phyloP scores from a whole-genome alignment of 2,113 vertebrate species.

The Scophthalmus maximus region DNA sequence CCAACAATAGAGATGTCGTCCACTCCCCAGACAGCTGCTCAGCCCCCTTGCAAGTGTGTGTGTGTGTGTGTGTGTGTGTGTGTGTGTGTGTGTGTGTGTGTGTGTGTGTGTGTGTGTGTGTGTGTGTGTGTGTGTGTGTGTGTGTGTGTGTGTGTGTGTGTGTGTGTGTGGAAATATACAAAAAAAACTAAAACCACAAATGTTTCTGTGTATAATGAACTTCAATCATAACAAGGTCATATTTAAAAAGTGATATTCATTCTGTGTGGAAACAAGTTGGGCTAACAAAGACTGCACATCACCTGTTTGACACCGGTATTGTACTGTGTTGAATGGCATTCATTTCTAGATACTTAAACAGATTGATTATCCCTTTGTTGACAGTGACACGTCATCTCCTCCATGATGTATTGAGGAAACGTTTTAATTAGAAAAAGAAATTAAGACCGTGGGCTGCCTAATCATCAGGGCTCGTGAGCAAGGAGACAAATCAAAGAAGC shows the following conservation, averaged over 20 bases:
- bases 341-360: constrained; percentile 24
- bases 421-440: constrained; percentile 60
- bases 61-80: constrained; percentile 11
- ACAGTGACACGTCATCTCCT: constrained; percentile 40
- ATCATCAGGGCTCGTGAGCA: constrained; percentile 24
- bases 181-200: no score
- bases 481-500: not conserved
- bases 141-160: constrained; percentile 32
- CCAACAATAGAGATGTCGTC: constrained; percentile 69
- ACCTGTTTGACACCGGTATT: constrained; percentile 29
- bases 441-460: constrained; percentile 34
- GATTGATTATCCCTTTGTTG: constrained; percentile 62
- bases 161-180: not conserved
- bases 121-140: constrained; percentile 13
- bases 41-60: constrained; percentile 6
- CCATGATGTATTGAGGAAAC: constrained; percentile 23
- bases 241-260: constrained; percentile 8
- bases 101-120: constrained; percentile 25
- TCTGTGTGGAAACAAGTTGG: constrained; percentile 9
- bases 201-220: constrained; percentile 14
- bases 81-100: no score
- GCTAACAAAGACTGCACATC: constrained; percentile 12
- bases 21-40: constrained; percentile 69
- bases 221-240: not conserved
- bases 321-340: constrained; percentile 18